These are phyloP conservation scores for Monodelphis domestica DNA, from an alignment of 2,797 vertebrate genomes.

Conservation along the genomic window DNA sequence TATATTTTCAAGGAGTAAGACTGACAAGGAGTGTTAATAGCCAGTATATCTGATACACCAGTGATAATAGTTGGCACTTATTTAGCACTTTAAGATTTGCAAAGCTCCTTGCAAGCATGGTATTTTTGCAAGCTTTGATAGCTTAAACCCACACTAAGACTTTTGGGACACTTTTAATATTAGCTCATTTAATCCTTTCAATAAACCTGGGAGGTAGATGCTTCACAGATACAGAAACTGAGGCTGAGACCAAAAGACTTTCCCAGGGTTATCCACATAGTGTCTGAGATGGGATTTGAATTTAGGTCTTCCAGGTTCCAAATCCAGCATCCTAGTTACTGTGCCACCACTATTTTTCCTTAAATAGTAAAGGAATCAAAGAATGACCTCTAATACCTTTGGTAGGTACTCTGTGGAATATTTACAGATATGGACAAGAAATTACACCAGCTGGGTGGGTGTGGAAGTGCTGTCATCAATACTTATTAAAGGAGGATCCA, in stretches of 20 bases:
- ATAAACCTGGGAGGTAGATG: neutral
- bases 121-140: too few relatives aligned
- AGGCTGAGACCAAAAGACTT: neutral
- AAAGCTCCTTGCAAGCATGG: neutral
- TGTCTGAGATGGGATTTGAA: neutral
- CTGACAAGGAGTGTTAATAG: neutral
- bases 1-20: neutral
- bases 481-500: neutral
- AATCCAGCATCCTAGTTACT: neutral
- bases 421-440: neutral
- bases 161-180: neutral
- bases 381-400: neutral
- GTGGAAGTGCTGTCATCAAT: neutral
- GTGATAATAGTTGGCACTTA: neutral
- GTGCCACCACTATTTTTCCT: neutral
- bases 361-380: neutral
- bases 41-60: neutral
- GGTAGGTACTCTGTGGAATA: neutral
- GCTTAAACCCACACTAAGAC: too few relatives aligned
- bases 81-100: neutral
- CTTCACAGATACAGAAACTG: neutral
- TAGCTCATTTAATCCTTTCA: neutral
- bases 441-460: neutral
- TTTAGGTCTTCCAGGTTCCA: neutral
- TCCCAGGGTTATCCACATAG: neutral